Evolutionary conservation across 1,140 invertebrate genomes (phyloP), one percentile per base, ranked within the genome.

Genomic region (Drosophila littoralis): DNA sequence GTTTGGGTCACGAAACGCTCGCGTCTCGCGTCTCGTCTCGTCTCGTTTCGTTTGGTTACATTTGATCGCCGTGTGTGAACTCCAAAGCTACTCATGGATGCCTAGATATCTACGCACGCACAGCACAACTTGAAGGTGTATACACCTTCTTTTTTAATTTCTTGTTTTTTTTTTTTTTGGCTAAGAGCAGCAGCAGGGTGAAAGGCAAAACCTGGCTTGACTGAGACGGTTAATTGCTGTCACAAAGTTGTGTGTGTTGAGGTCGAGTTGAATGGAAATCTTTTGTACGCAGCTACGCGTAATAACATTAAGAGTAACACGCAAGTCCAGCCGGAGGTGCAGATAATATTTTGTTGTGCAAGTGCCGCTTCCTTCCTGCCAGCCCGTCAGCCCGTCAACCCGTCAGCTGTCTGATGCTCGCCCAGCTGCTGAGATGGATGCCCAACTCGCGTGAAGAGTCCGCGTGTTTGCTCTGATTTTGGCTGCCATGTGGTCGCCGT

Each of bases 181-280:
- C 60, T 70, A 69, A 79, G 38, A 52, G 12, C 36, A 51, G 28
- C 59, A 48, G 15, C 22, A 60, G 50, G 57, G 69, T 55, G 58
- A 83, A 75, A 83, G 81, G 76, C 61, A 32, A 55, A 55, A 40
- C 69, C 69, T 46, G 51, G 86, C 68, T 74, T 82, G 86, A 86
- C 77, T 80, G 83, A 75, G 68, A 83, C 77, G 75, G 61, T 76
- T 91, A 91, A 91, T 91, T 91, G 88, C 88, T 91, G 88, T 91
- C 88, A 91, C 88, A 91, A 81, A 81, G 84, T 70, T 10, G 46
- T 48, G 17, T 48, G 46, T 12, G 46, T 12, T 71, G 63, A 60
- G 54, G 58, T 84, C 50, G 67, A 60, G 48, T 60, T 60, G 51
- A 80, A 35, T 81, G 78, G 65, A 83, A 80, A 89, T 89, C 80